A percentile compares a stretch with the other conserved stretches of the same genome.
These are phyloP conservation scores for Apamea anceps DNA, from an alignment of 2,888 invertebrate genomes.

Conservation along the genomic window DNA sequence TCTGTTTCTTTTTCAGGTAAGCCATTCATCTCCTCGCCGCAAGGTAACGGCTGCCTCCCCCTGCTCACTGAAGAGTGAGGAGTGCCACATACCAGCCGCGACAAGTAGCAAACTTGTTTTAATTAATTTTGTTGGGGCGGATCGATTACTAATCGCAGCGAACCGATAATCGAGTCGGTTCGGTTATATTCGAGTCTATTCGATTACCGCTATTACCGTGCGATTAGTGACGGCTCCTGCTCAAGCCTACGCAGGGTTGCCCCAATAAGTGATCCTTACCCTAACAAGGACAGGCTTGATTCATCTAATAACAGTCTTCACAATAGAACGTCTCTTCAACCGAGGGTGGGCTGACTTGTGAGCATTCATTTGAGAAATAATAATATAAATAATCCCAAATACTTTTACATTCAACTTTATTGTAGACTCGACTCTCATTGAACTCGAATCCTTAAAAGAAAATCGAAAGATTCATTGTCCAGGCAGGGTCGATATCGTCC, in stretches of 20 bases:
- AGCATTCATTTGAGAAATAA: neutral
- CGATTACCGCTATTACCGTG: slow-evolving; percentile 60
- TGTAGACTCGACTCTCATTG: neutral
- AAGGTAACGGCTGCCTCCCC: slow-evolving; percentile 7
- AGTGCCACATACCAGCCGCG: slow-evolving; percentile 10
- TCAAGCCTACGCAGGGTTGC: slow-evolving; percentile 40
- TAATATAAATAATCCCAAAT: neutral
- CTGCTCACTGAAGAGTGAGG: neutral
- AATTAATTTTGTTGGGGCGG: slow-evolving; percentile 56
- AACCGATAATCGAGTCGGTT: slow-evolving; percentile 61
- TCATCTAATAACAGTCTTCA: neutral
- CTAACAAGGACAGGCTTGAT: neutral
- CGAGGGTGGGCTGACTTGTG: neutral
- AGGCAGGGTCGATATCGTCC: neutral
- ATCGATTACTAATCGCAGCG: slow-evolving; percentile 55
- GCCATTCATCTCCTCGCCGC: slow-evolving; percentile 17
- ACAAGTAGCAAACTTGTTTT: slow-evolving; percentile 42
- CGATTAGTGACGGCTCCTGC: slow-evolving; percentile 44
- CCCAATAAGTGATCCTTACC: slow-evolving; percentile 1
- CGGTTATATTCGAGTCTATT: slow-evolving; percentile 58
- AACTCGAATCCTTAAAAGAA: neutral
- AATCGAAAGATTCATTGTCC: neutral
- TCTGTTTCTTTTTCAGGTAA: slow-evolving; percentile 52
- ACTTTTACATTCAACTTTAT: slow-evolving; percentile 1
- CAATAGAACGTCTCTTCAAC: neutral